A percentile compares a stretch with the other conserved stretches of the same genome.
Conservation (phyloP, 2,888 invertebrate species). For the Acronicta psi region DNA sequence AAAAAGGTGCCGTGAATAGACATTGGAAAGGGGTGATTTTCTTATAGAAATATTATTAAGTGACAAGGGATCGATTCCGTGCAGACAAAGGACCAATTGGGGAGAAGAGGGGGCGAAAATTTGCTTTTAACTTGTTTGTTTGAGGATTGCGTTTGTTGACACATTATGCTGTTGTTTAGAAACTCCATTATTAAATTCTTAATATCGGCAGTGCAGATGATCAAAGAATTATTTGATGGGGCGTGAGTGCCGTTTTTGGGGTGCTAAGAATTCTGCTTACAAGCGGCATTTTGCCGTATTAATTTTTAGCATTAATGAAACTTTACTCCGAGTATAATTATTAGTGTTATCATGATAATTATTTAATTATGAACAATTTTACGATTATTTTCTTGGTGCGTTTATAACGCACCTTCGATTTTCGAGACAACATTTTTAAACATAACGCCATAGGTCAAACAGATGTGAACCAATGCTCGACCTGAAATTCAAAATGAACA, state of each 20-base stretch:
- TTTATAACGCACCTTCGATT: too few relatives aligned
- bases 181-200: slow-evolving; percentile 49
- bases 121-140: slow-evolving; percentile 75
- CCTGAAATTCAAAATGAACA: too few relatives aligned
- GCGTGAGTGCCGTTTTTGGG: slow-evolving; percentile 8
- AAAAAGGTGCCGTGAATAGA: slow-evolving; percentile 56
- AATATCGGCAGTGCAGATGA: slow-evolving; percentile 37
- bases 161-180: slow-evolving; percentile 55
- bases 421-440: too few relatives aligned
- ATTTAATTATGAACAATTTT: too few relatives aligned
- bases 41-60: slow-evolving; percentile 83
- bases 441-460: too few relatives aligned
- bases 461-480: too few relatives aligned
- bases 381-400: too few relatives aligned
- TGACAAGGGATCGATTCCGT: slow-evolving; percentile 78
- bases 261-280: slow-evolving; percentile 19
- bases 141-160: slow-evolving; percentile 64
- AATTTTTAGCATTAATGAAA: slow-evolving; percentile 12
- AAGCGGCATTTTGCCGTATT: slow-evolving; percentile 40
- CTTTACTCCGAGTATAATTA: too few relatives aligned
- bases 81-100: slow-evolving; percentile 67
- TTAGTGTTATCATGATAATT: too few relatives aligned
- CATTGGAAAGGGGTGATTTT: slow-evolving; percentile 65
- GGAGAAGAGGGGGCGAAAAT: slow-evolving; percentile 63
- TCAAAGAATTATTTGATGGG: slow-evolving; percentile 43